These are phyloP conservation scores for Xiphias gladius DNA, from an alignment of 2,113 vertebrate genomes.

Conservation along the genomic window DNA sequence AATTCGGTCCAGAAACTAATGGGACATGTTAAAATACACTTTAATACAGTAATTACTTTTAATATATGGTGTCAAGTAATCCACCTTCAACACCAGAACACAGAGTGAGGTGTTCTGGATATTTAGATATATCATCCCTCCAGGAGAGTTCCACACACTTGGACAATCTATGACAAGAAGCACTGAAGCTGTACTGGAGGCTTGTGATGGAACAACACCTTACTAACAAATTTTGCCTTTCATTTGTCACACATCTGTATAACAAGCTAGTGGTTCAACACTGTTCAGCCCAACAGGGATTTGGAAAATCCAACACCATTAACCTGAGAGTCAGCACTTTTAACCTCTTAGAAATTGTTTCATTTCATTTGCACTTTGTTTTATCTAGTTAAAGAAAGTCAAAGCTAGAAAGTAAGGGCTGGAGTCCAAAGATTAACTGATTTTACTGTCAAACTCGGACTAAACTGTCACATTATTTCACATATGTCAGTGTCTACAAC, in stretches of 20 bases:
- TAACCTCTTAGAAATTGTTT: background rate
- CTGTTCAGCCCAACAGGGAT: background rate
- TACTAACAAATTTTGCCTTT: background rate
- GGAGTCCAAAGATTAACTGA: background rate
- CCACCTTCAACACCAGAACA: too few species aligned
- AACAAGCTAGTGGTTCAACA: background rate
- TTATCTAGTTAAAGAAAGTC: background rate
- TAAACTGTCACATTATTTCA: background rate
- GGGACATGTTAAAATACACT: background rate
- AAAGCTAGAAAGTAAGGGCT: background rate
- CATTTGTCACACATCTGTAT: background rate
- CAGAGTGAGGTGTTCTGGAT: background rate
- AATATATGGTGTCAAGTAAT: background rate
- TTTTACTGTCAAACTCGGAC: background rate
- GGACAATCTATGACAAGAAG: background rate
- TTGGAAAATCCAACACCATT: background rate
- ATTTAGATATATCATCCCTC: too few species aligned
- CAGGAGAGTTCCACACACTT: background rate
- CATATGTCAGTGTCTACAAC: background rate
- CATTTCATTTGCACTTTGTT: background rate
- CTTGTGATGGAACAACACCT: background rate
- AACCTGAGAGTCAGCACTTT: constrained; percentile 4
- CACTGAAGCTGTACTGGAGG: background rate
- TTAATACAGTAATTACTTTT: background rate
- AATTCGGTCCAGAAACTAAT: background rate